A percentile compares a stretch with the other conserved stretches of the same genome.
These are phyloP conservation scores for Temnopleurus reevesii DNA, from an alignment of 53 echinoderm and acorn worm species.

Conservation along the genomic window DNA sequence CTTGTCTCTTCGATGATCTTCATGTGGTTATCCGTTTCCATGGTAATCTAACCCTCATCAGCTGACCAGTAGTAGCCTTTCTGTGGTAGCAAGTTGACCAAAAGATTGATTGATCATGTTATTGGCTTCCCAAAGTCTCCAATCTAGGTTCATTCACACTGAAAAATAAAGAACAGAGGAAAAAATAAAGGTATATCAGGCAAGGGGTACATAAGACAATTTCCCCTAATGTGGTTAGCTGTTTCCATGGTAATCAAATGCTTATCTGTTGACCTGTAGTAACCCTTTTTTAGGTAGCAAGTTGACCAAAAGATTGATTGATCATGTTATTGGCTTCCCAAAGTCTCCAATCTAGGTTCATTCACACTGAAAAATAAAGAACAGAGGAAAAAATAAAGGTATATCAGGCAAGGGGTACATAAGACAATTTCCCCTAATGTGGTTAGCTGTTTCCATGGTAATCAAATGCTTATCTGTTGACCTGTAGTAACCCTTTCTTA, in stretches of 20 bases:
- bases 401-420: background rate
- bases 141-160: background rate
- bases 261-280: no score
- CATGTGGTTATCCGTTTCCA: background rate
- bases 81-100: background rate
- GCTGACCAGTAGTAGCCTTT: slow-evolving; percentile 1
- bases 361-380: background rate
- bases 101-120: background rate
- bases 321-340: background rate
- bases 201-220: background rate
- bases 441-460: no score
- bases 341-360: background rate
- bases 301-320: background rate
- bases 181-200: background rate
- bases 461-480: no score
- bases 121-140: background rate
- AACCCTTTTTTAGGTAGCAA: no score
- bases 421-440: background rate
- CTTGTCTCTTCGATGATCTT: background rate
- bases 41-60: slow-evolving; percentile 20
- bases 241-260: no score
- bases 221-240: background rate
- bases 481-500: no score
- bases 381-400: background rate
- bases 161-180: background rate